Evolutionary conservation across 2,888 invertebrate genomes (phyloP).

Genomic region (Laothoe populi): DNA sequence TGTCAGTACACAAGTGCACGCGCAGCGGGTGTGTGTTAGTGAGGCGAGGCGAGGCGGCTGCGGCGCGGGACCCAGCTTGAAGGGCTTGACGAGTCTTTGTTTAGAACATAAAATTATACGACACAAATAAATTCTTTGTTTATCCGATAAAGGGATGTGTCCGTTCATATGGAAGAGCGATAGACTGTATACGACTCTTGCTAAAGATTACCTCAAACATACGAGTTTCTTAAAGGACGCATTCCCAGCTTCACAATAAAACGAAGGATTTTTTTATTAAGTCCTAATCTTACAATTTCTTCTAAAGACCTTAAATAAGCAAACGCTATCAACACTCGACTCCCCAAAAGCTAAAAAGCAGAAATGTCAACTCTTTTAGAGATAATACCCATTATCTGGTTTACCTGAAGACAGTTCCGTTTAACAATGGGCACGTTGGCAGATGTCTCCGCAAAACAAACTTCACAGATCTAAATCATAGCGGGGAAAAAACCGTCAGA

Average conservation of each 20-base stretch:
- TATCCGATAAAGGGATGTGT: conserved; percentile 76
- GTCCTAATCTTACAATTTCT: conserved; percentile 52
- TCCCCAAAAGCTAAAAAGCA: conserved; percentile 68
- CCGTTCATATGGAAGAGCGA: conserved; percentile 61
- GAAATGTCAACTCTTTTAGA: conserved; percentile 78
- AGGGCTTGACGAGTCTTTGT: conserved; percentile 74
- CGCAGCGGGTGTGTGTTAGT: conserved; percentile 58
- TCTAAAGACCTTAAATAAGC: conserved; percentile 46
- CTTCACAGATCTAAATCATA: conserved; percentile 76
- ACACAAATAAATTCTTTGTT: conserved; percentile 82
- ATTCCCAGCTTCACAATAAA: background rate
- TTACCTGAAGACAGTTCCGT: conserved; percentile 73
- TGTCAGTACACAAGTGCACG: conserved; percentile 74
- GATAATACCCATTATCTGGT: conserved; percentile 79
- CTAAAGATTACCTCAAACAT: conserved; percentile 40
- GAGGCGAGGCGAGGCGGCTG: conserved; percentile 35
- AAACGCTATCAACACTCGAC: conserved; percentile 62
- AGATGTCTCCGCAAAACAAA: conserved; percentile 83
- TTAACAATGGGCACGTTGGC: conserved; percentile 71
- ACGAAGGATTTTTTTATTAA: conserved; percentile 34
- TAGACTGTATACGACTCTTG: conserved; percentile 59
- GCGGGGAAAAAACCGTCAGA: conserved; percentile 62
- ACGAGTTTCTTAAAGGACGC: conserved; percentile 30
- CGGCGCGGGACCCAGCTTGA: conserved; percentile 37
- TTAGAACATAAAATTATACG: conserved; percentile 84